Percentiles rank a stretch among this genome's conserved stretches.
These are phyloP conservation scores for Takifugu bimaculatus DNA, from an alignment of 2,113 vertebrate species.

Conservation along the genomic window DNA sequence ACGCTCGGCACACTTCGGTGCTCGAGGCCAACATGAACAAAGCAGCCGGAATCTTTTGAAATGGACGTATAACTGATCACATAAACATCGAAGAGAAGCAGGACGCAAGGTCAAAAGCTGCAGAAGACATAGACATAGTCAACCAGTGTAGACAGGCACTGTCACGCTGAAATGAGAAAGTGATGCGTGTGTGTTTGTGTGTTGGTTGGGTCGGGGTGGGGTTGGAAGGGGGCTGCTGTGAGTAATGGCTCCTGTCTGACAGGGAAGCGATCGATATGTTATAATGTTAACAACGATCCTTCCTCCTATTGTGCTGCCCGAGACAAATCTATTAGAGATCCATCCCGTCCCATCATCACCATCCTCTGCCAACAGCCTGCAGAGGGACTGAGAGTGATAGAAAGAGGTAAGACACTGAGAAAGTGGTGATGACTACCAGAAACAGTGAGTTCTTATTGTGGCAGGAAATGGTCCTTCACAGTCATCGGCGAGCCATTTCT, in stretches of 20 bases:
- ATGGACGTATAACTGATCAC: neutral
- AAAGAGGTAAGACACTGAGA: conserved; percentile 7
- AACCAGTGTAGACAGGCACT: conserved; percentile 39
- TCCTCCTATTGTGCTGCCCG: conserved; percentile 64
- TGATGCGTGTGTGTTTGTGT: conserved; percentile 9
- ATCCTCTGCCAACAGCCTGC: conserved; percentile 42
- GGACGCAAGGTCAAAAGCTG: conserved; percentile 31
- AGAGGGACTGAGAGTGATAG: conserved; percentile 20
- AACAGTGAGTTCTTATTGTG: conserved; percentile 32
- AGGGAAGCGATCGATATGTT: conserved; percentile 71
- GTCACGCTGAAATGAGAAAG: conserved; percentile 35
- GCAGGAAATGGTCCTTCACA: conserved; percentile 23
- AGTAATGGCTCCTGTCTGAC: conserved; percentile 70
- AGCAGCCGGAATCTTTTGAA: neutral
- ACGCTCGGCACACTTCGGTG: conserved; percentile 15
- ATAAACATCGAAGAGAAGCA: conserved; percentile 14
- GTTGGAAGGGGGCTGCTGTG: conserved; percentile 61
- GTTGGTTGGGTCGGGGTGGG: conserved; percentile 9
- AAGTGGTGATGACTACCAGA: conserved; percentile 24
- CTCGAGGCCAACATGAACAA: conserved; percentile 4
- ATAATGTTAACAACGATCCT: conserved; percentile 77
- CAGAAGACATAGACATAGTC: conserved; percentile 35
- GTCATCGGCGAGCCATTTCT: conserved; percentile 11
- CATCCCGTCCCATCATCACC: conserved; percentile 53
- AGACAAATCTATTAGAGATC: conserved; percentile 74